Evolutionary conservation across 2,113 vertebrate genomes (phyloP).

Genomic region (Mixornis gularis): DNA sequence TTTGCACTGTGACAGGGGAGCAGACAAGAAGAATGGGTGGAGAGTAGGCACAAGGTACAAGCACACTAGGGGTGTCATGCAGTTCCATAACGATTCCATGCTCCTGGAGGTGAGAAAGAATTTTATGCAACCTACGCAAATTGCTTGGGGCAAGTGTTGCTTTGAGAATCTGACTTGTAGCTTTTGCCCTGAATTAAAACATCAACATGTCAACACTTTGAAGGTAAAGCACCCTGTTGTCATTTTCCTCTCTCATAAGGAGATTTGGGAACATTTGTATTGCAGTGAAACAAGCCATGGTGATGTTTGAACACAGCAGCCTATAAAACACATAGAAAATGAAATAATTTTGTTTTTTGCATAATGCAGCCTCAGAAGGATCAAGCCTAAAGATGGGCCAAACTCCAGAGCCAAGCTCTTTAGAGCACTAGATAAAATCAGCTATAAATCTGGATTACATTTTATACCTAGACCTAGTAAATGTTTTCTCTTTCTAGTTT

Average conservation of each 20-base stretch:
- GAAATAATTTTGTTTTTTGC: neutral
- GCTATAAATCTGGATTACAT: neutral
- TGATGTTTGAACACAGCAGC: neutral
- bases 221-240: neutral
- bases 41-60: neutral
- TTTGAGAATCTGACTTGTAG: neutral
- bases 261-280: neutral
- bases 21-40: accelerated
- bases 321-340: neutral
- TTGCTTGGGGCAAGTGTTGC: neutral
- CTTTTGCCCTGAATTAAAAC: neutral
- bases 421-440: neutral
- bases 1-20: neutral
- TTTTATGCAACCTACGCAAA: neutral
- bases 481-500: neutral
- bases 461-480: neutral
- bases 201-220: neutral
- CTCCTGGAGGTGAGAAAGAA: neutral
- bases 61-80: accelerated
- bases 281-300: neutral
- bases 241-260: neutral
- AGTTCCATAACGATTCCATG: neutral
- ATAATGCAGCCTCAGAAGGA: neutral
- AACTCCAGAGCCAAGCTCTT: neutral
- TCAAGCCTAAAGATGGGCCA: neutral